These are phyloP conservation scores for Ahaetulla prasina DNA, from an alignment of 2,113 vertebrate species.

Conservation along the genomic window DNA sequence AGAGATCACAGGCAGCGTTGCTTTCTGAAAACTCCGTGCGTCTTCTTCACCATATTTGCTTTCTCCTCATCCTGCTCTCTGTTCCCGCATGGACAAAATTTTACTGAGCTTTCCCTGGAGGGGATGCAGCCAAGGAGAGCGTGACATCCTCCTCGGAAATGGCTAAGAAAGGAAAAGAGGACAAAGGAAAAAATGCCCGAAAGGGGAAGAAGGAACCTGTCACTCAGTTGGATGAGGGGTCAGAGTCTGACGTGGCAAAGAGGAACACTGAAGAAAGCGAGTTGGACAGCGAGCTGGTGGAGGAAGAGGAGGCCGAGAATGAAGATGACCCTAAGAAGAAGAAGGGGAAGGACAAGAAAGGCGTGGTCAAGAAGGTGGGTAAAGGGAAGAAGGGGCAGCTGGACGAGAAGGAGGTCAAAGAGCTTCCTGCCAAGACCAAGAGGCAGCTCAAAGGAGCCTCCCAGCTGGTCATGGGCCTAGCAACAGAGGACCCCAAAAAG, in stretches of 20 bases:
- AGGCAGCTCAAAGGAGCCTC: constrained; percentile 52
- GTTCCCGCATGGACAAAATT: neutral
- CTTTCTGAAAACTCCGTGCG: neutral
- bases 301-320: constrained; percentile 54
- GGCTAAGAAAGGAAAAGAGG: constrained; percentile 69
- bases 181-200: constrained; percentile 68
- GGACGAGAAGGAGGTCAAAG: constrained; percentile 49
- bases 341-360: constrained; percentile 70
- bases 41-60: neutral
- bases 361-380: constrained; percentile 66
- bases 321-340: constrained; percentile 74
- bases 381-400: constrained; percentile 62
- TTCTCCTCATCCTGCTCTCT: neutral
- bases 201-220: constrained; percentile 76
- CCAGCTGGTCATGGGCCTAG: constrained; percentile 7
- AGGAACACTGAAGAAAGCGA: constrained; percentile 53
- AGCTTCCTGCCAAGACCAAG: constrained; percentile 64
- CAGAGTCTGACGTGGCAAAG: constrained; percentile 73
- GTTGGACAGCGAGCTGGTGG: constrained; percentile 57
- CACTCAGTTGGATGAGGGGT: constrained; percentile 78
- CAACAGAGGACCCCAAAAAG: constrained; percentile 56
- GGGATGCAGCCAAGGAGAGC: neutral
- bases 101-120: neutral
- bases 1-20: neutral
- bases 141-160: constrained; percentile 75